Evolutionary conservation across 2,888 invertebrate genomes (phyloP).

Genomic region (Epirrhoe tristata): DNA sequence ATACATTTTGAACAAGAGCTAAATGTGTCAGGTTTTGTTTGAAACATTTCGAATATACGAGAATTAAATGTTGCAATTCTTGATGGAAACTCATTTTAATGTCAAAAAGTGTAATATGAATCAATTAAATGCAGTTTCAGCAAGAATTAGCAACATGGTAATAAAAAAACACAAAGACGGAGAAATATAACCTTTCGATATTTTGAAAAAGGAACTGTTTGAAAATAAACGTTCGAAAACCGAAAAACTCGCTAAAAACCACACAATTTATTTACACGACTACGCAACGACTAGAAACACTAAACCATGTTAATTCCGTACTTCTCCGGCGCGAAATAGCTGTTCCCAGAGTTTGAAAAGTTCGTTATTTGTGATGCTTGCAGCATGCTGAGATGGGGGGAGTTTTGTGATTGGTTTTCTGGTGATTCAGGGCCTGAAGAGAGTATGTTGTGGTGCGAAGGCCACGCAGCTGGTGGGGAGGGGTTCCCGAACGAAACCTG

Average conservation of each 20-base stretch:
- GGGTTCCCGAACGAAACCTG: constrained; percentile 82
- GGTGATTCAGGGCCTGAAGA: constrained; percentile 78
- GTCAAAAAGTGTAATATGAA: constrained; percentile 9
- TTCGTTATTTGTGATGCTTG: constrained; percentile 82
- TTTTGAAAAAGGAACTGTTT: constrained; percentile 3
- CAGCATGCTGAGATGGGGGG: constrained; percentile 79
- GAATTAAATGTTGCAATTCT: constrained; percentile 23
- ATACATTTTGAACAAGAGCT: constrained; percentile 37
- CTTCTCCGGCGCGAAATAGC: constrained; percentile 82
- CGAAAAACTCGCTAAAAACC: constrained; percentile 43
- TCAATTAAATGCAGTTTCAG: constrained; percentile 30
- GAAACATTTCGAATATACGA: constrained; percentile 53
- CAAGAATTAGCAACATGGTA: constrained; percentile 30
- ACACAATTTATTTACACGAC: constrained; percentile 51
- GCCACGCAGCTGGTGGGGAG: constrained; percentile 77
- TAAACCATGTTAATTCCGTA: constrained; percentile 85
- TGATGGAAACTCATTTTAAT: constrained; percentile 30
- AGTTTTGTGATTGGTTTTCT: constrained; percentile 77
- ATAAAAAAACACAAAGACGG: background rate
- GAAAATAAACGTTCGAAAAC: constrained; percentile 27
- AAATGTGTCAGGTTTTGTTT: constrained; percentile 35
- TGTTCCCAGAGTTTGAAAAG: constrained; percentile 81
- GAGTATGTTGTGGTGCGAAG: constrained; percentile 79
- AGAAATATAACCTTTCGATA: background rate
- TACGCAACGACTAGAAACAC: constrained; percentile 72